These are phyloP conservation scores for Pocillopora meandrina DNA, from an alignment of 92 coral and sea anemone genomes.

Conservation along the genomic window DNA sequence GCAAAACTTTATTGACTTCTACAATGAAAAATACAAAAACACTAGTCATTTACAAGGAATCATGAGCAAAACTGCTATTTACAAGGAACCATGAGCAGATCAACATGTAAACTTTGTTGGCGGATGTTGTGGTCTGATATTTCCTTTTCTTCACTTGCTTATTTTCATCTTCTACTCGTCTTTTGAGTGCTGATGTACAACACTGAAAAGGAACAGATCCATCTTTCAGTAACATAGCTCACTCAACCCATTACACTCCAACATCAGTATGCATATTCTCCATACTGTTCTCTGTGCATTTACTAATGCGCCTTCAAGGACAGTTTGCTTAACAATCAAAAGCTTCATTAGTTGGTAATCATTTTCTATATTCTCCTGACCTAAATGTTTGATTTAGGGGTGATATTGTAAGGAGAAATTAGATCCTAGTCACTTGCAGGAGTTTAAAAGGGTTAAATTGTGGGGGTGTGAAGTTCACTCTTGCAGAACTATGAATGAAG, in stretches of 20 bases:
- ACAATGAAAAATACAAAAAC: neutral
- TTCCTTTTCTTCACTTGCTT: neutral
- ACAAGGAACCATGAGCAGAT: neutral
- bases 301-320: too few species aligned
- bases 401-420: too few species aligned
- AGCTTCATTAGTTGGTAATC: neutral
- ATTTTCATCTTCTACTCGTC: conserved; percentile 77
- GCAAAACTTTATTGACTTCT: too few species aligned
- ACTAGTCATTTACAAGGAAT: neutral
- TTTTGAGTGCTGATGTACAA: conserved; percentile 97
- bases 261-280: too few species aligned
- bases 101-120: neutral
- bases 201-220: conserved; percentile 61
- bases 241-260: too few species aligned
- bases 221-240: neutral
- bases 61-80: neutral
- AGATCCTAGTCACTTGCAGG: neutral
- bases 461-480: too few species aligned
- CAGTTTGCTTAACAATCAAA: neutral
- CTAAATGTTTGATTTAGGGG: too few species aligned
- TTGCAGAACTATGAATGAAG: too few species aligned
- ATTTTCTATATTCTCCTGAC: too few species aligned
- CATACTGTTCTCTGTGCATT: too few species aligned
- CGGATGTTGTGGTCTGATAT: neutral
- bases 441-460: too few species aligned